Percentiles rank a stretch among this genome's conserved stretches.
phyloP scores from a whole-genome alignment of 2,888 invertebrate species.

The Nephrotoma flavescens region DNA sequence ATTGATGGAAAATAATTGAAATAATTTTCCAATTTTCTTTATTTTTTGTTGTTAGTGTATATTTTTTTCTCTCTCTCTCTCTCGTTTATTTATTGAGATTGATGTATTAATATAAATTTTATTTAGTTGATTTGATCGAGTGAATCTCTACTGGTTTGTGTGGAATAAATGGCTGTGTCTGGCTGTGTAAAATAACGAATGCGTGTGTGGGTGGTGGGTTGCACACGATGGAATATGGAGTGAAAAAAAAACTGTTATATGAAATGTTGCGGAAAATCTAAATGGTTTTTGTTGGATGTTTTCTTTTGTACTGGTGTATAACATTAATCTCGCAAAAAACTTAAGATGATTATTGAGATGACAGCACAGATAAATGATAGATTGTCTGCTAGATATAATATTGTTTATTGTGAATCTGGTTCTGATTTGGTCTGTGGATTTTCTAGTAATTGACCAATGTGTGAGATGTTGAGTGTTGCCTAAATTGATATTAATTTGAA shows the following conservation, averaged over 20 bases:
- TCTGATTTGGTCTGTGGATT: not conserved
- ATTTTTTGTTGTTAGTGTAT: not conserved
- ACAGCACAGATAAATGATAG: not conserved
- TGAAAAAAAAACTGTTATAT: not conserved
- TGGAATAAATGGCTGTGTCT: not conserved
- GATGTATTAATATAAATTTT: not conserved
- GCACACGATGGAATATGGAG: not conserved
- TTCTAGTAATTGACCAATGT: not conserved
- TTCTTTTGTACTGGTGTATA: not conserved
- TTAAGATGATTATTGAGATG: not conserved
- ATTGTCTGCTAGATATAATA: not conserved
- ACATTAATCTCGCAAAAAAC: not conserved
- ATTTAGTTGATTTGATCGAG: not conserved
- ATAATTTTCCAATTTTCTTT: not conserved
- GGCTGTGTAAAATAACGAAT: not conserved
- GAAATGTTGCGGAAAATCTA: not conserved
- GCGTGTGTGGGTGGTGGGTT: not conserved
- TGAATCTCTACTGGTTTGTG: not conserved
- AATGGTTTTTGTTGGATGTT: not conserved
- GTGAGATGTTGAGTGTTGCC: too few species aligned
- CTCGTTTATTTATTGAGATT: not conserved
- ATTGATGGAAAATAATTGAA: not conserved
- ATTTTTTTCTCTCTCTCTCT: not conserved
- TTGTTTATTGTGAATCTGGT: not conserved
- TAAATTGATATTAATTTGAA: too few species aligned